A percentile compares a stretch with the other conserved stretches of the same genome.
Conservation (phyloP, 2,113 vertebrate species). For the Uria lomvia region DNA sequence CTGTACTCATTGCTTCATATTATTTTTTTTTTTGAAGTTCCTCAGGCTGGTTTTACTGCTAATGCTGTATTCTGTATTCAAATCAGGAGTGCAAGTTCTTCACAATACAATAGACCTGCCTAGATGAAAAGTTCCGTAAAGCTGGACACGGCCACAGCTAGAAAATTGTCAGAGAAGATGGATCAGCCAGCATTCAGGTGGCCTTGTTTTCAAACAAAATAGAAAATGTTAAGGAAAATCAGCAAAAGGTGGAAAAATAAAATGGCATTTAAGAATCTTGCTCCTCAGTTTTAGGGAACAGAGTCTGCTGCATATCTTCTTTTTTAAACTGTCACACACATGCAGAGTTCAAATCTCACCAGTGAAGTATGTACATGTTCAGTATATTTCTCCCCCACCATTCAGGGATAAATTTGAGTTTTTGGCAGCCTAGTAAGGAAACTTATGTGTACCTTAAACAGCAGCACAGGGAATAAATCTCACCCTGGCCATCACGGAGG, state of each 20-base stretch:
- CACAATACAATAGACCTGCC: not conserved
- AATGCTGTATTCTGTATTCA: slow-evolving; percentile 12
- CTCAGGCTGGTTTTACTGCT: not conserved
- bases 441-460: not conserved
- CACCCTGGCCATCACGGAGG: not conserved
- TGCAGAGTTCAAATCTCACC: not conserved
- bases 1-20: not conserved
- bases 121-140: slow-evolving; percentile 12
- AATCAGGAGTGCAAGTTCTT: not conserved
- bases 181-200: not conserved
- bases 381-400: not conserved
- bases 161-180: not conserved
- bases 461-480: not conserved
- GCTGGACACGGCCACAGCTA: not conserved
- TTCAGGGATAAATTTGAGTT: not conserved
- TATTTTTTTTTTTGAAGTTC: not conserved
- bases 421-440: not conserved
- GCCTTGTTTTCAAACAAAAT: not conserved
- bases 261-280: not conserved
- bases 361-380: not conserved
- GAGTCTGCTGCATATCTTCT: not conserved
- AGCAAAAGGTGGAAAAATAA: not conserved
- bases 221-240: slow-evolving; percentile 10
- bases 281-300: not conserved
- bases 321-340: not conserved